Conservation (phyloP, 2,113 vertebrate species). For the Sylvilagus bachmani region DNA sequence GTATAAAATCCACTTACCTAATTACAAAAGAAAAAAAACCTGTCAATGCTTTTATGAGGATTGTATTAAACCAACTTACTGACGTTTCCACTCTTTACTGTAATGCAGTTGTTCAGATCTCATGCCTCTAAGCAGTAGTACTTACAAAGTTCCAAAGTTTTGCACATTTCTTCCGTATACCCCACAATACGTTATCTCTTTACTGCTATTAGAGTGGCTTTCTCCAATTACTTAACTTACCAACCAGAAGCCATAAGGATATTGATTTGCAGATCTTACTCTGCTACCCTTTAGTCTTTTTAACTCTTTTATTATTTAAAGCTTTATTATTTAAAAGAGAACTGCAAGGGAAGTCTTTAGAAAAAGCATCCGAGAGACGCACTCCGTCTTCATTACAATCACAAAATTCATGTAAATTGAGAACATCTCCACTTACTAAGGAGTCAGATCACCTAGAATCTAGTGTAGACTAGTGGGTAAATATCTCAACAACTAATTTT, state of each 20-base stretch:
- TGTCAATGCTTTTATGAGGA: neutral
- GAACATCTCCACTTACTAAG: neutral
- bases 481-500: neutral
- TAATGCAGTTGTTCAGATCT: neutral
- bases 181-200: neutral
- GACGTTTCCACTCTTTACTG: neutral
- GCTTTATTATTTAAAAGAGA: neutral
- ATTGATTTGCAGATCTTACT: neutral
- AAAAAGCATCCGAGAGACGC: neutral
- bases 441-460: neutral
- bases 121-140: no score
- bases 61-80: slow-evolving; percentile 37
- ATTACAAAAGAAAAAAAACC: neutral
- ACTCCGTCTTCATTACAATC: neutral
- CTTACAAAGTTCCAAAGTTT: neutral
- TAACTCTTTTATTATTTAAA: slow-evolving; percentile 35
- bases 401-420: slow-evolving; percentile 28
- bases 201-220: neutral
- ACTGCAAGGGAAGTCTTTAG: neutral
- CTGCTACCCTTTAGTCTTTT: neutral
- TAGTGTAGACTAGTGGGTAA: neutral
- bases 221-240: neutral
- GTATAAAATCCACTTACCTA: neutral
- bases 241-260: neutral
- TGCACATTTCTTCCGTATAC: neutral